These are phyloP conservation scores for Isaurus tuberculatus DNA, from an alignment of 92 coral and sea anemone species.

Conservation along the genomic window DNA sequence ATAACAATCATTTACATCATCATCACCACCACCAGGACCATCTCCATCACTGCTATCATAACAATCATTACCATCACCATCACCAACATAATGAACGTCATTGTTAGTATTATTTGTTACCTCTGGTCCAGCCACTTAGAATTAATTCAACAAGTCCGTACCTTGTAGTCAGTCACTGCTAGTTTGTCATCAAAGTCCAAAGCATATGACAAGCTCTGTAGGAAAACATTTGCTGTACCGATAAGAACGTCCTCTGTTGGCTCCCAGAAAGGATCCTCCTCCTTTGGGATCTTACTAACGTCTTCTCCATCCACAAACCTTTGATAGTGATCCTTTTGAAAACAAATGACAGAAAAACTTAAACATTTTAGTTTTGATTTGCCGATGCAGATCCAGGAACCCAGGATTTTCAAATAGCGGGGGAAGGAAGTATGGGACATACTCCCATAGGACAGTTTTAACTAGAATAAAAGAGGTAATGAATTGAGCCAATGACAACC, in stretches of 20 bases:
- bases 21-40: too few species aligned
- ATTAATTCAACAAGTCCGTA: not conserved
- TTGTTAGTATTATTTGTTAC: too few species aligned
- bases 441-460: too few species aligned
- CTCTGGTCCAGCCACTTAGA: not conserved
- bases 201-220: conserved; percentile 95
- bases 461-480: too few species aligned
- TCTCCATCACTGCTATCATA: not conserved
- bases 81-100: not conserved
- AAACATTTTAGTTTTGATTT: not conserved
- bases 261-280: conserved; percentile 98
- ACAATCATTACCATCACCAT: not conserved
- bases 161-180: conserved; percentile 97
- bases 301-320: conserved; percentile 88
- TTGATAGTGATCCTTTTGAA: conserved; percentile 87
- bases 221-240: conserved; percentile 96
- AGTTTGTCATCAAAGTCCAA: conserved; percentile 98
- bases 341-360: not conserved
- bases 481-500: too few species aligned
- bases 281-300: conserved; percentile 73
- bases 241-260: conserved; percentile 93
- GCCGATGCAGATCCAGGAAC: not conserved
- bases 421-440: too few species aligned
- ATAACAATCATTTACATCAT: too few species aligned
- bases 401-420: too few species aligned